phyloP scores from a whole-genome alignment of 2,113 vertebrate species.

The Oxygymnocypris stewartii region DNA sequence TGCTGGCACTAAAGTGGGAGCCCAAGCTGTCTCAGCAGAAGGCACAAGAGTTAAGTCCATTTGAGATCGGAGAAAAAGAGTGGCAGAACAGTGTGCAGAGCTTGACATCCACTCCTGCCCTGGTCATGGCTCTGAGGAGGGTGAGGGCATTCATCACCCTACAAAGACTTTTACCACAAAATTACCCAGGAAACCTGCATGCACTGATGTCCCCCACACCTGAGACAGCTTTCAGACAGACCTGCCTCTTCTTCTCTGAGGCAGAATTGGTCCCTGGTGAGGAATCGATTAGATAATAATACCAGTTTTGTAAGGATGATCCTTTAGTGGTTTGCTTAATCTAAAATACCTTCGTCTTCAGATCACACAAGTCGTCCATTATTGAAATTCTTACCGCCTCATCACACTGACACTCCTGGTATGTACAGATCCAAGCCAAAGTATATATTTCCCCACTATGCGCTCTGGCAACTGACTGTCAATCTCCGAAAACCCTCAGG shows the following conservation, averaged over 20 bases:
- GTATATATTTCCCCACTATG: background rate
- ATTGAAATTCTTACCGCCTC: slow-evolving; percentile 65
- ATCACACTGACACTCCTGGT: slow-evolving; percentile 44
- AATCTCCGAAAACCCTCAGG: slow-evolving; percentile 30
- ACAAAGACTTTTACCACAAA: slow-evolving; percentile 43
- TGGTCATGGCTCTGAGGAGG: slow-evolving; percentile 64
- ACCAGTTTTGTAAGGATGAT: background rate
- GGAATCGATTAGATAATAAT: background rate
- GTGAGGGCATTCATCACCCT: slow-evolving; percentile 62
- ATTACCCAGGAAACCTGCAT: slow-evolving; percentile 45
- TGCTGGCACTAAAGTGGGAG: slow-evolving; percentile 75
- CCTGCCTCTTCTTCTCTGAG: slow-evolving; percentile 72
- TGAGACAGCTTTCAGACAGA: slow-evolving; percentile 73
- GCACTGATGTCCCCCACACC: slow-evolving; percentile 72
- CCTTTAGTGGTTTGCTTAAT: background rate
- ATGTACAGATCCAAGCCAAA: background rate
- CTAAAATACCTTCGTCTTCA: slow-evolving; percentile 43
- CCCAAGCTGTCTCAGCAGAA: slow-evolving; percentile 67
- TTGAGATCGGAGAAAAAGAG: slow-evolving; percentile 69
- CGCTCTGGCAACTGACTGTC: background rate
- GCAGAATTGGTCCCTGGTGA: slow-evolving; percentile 68
- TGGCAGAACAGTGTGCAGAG: slow-evolving; percentile 63
- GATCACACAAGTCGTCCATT: slow-evolving; percentile 61
- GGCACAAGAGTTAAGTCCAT: slow-evolving; percentile 74
- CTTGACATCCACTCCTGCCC: slow-evolving; percentile 65